Percentiles rank a stretch among this genome's conserved stretches.
Evolutionary conservation across 2,888 invertebrate species (phyloP).

Genomic region (Argynnis bischoffii): DNA sequence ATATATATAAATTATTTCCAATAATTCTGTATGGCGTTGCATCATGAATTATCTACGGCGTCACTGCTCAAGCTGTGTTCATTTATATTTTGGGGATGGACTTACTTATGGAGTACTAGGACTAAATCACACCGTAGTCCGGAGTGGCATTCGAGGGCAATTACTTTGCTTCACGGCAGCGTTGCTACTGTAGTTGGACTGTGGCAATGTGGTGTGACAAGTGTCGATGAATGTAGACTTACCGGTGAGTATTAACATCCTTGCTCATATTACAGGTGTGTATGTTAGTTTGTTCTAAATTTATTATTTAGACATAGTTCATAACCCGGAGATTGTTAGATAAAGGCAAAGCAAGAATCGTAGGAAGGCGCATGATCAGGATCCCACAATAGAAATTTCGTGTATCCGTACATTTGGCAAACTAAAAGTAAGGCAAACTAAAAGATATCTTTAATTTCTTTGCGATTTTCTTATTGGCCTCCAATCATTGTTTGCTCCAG

Average conservation of each 20-base stretch:
- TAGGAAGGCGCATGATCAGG: no score
- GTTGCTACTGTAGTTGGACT: constrained; percentile 59
- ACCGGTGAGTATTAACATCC: constrained; percentile 52
- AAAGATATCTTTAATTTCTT: no score
- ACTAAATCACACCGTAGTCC: constrained; percentile 48
- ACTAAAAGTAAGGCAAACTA: no score
- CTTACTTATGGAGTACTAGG: constrained; percentile 54
- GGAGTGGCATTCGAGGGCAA: constrained; percentile 64
- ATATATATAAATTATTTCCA: background rate
- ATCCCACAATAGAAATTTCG: no score
- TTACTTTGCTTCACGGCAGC: constrained; percentile 66
- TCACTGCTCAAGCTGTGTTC: constrained; percentile 60
- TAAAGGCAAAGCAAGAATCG: no score
- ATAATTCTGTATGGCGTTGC: constrained; percentile 49
- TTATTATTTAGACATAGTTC: no score
- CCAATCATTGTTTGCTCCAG: no score
- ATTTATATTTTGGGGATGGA: constrained; percentile 62
- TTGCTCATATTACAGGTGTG: no score
- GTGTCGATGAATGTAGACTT: constrained; percentile 50
- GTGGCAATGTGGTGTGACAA: constrained; percentile 57
- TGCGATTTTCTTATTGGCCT: no score
- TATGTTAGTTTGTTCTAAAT: no score
- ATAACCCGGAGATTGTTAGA: no score
- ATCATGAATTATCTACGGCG: constrained; percentile 51
- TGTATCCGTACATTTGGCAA: no score